Conservation (phyloP, 2,888 invertebrate genomes). For the Hecatera dysodea region DNA sequence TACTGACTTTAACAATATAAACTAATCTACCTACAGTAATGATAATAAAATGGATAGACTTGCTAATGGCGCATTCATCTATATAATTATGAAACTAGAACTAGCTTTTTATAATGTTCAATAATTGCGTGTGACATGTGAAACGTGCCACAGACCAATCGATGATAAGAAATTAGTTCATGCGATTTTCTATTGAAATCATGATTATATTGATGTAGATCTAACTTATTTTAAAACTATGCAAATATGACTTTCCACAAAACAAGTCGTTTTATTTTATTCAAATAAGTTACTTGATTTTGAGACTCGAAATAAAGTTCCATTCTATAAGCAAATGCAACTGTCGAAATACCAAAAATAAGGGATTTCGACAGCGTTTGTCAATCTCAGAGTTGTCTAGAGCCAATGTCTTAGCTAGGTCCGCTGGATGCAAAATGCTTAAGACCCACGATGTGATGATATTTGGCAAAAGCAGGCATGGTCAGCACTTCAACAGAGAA, state of each 20-base stretch:
- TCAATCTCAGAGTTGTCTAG: too few species aligned
- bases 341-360: too few species aligned
- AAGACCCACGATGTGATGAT: too few species aligned
- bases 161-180: constrained; percentile 17
- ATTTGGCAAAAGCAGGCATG: too few species aligned
- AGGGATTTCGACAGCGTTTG: background rate
- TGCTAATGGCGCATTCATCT: constrained; percentile 8
- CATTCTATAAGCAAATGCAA: too few species aligned
- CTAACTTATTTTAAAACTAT: background rate
- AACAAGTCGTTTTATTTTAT: background rate
- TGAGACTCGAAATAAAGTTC: too few species aligned
- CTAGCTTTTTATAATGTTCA: constrained; percentile 22
- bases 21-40: constrained; percentile 2
- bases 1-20: background rate
- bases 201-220: background rate
- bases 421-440: too few species aligned
- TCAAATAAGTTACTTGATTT: too few species aligned
- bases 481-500: too few species aligned
- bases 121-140: constrained; percentile 56
- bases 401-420: too few species aligned
- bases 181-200: background rate
- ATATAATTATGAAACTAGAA: constrained; percentile 31
- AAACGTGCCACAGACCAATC: constrained; percentile 31
- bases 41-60: constrained; percentile 7
- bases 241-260: background rate